Conservation (phyloP, 2,113 vertebrate species). For the Hypomesus transpacificus region DNA sequence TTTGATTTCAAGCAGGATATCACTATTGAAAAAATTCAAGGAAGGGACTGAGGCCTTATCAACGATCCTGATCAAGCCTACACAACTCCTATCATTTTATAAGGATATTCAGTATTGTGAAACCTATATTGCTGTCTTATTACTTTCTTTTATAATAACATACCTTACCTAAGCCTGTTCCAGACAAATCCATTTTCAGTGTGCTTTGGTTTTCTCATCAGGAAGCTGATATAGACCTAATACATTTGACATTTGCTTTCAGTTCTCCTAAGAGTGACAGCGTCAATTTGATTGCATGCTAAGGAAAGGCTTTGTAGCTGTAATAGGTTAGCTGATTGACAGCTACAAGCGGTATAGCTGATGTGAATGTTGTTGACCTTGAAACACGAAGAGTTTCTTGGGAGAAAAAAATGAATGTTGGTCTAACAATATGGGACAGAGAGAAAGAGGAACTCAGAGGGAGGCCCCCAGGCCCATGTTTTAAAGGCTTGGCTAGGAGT, state of each 20-base stretch:
- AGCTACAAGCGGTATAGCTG: background rate
- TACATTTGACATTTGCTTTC: too few relatives aligned
- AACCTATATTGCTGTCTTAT: too few relatives aligned
- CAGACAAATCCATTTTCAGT: too few relatives aligned
- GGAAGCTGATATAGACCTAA: too few relatives aligned
- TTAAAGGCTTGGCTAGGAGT: conserved; percentile 24
- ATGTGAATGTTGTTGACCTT: background rate
- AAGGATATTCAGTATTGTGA: too few relatives aligned
- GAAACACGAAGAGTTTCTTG: background rate
- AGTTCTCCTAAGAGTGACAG: too few relatives aligned
- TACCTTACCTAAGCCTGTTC: too few relatives aligned
- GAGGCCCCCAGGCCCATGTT: background rate
- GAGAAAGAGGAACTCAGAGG: background rate
- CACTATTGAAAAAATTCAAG: background rate
- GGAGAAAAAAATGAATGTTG: background rate
- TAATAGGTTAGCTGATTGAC: background rate
- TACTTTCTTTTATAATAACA: too few relatives aligned
- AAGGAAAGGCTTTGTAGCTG: background rate
- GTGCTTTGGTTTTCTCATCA: too few relatives aligned
- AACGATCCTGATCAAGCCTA: too few relatives aligned
- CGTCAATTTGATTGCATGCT: too few relatives aligned
- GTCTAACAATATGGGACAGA: background rate
- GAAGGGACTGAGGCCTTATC: background rate
- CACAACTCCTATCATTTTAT: too few relatives aligned
- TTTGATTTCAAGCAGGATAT: background rate